Base-by-base conservation (phyloP, 2,113 vertebrate genomes). In the Burhinus bistriatus region DNA sequence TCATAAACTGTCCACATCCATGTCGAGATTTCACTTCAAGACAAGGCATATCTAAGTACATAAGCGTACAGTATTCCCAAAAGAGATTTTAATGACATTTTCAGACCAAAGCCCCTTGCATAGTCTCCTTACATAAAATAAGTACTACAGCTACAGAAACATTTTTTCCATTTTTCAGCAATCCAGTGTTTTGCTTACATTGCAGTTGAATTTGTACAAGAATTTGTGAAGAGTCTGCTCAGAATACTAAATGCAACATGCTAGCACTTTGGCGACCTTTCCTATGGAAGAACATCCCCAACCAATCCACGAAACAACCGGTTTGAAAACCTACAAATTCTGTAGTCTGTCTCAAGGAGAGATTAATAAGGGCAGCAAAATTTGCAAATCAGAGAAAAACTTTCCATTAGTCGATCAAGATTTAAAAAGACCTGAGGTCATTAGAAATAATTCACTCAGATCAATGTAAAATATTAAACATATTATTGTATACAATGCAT, bases 161-260 rank as follows among this genome's bases (percentile, higher is more conserved):
- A 34, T 51, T 38, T 84, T 72, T 80, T 69, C 15, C 30, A 30
- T 21, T 93, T 95, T 91, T 54, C 59, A 89, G 65, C 19, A 85
- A 83, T 19, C 7, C 3, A 22, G 16, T 61, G 36, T 83, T 95
- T 87, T 92, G 57, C 52, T 87, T 91, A 75, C 36, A 52, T 19
- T 52, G 73, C 81, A 85, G n/a, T 9, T 84, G 66, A 79, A 91
- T 82, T 82, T 58, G 40, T 32, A 38, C 11, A 75, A 77, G 26
- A 95, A 55, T 62, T 82, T 88, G 49, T 62, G 42, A 79, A 79
- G 47, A 94, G n/a, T 47, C 66, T 91, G 58, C 27, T 94, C 87
- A 83, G 84, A 68, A 76, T 80, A 87, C 34, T 72, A 89, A 91
- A 83, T 65, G 25, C 40, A 91, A 34, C 29, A 38, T 36, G 7